These are phyloP conservation scores for Romanogobio albipinnatus DNA, from an alignment of 2,113 vertebrate species.

Conservation along the genomic window DNA sequence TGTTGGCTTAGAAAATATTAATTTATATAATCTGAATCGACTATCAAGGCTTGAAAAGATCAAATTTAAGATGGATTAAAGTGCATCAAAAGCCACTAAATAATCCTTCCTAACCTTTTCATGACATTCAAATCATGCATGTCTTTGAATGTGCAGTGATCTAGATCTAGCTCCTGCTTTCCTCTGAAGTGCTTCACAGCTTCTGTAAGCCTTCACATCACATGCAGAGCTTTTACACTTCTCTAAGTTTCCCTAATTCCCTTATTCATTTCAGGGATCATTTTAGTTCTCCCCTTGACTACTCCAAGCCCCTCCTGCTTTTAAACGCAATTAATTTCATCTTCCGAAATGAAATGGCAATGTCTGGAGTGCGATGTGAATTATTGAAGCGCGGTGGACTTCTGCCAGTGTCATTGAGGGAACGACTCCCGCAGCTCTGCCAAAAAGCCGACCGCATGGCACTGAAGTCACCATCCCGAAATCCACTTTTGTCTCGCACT, in stretches of 20 bases:
- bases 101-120: conserved; percentile 30
- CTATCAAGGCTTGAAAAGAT: neutral
- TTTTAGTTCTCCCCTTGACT: neutral
- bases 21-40: neutral
- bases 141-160: neutral
- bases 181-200: neutral
- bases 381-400: conserved; percentile 24
- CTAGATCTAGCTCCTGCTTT: neutral
- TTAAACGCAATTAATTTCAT: conserved; percentile 42
- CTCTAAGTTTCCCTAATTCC: neutral
- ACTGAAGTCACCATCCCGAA: neutral
- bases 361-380: conserved; percentile 15
- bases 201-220: neutral
- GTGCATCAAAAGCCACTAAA: conserved; percentile 12
- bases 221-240: neutral
- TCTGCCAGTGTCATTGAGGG: conserved; percentile 18
- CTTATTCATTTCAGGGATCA: neutral
- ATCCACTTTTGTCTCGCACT: conserved; percentile 17
- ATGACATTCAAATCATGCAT: neutral
- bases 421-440: neutral
- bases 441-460: neutral
- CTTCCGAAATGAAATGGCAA: neutral
- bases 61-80: conserved; percentile 4
- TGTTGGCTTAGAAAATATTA: neutral
- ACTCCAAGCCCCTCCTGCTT: conserved; percentile 14